Evolutionary conservation across 2,113 vertebrate genomes (phyloP).

Genomic region (Choloepus hoffmanni): DNA sequence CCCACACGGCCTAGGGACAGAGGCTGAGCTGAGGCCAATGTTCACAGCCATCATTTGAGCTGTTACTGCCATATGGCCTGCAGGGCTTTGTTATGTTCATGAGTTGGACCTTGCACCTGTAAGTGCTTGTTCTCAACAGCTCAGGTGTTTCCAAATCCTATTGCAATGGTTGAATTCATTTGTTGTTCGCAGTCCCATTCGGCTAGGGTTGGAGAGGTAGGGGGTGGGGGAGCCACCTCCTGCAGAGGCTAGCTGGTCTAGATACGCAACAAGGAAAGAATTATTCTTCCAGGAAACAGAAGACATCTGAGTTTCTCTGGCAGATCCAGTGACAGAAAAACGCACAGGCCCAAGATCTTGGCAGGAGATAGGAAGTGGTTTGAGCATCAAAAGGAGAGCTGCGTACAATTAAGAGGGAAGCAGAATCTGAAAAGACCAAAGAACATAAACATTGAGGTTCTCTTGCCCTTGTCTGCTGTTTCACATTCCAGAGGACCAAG

Average conservation of each 20-base stretch:
- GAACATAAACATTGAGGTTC: neutral
- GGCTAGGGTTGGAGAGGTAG: conserved; percentile 74
- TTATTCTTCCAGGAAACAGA: conserved; percentile 83
- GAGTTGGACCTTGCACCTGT: conserved; percentile 11
- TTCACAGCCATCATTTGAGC: neutral
- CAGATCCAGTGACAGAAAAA: conserved; percentile 84
- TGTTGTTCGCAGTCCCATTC: conserved; percentile 37
- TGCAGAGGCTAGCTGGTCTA: conserved; percentile 52
- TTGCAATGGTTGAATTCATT: conserved; percentile 32
- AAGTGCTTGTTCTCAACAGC: neutral
- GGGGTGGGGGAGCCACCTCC: neutral
- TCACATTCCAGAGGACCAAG: neutral
- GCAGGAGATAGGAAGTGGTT: conserved; percentile 64
- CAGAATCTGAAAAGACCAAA: neutral
- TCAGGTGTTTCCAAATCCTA: conserved; percentile 44
- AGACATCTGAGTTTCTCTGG: conserved; percentile 79
- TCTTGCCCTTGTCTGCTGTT: neutral
- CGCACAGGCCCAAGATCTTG: conserved; percentile 63
- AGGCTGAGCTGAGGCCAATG: neutral
- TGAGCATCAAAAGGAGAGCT: conserved; percentile 2
- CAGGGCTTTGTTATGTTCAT: neutral
- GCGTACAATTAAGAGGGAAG: neutral
- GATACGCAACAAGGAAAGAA: conserved; percentile 82
- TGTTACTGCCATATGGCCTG: neutral
- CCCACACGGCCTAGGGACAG: neutral